Conservation (phyloP, 2,888 invertebrate species). For the Philereme transversata region DNA sequence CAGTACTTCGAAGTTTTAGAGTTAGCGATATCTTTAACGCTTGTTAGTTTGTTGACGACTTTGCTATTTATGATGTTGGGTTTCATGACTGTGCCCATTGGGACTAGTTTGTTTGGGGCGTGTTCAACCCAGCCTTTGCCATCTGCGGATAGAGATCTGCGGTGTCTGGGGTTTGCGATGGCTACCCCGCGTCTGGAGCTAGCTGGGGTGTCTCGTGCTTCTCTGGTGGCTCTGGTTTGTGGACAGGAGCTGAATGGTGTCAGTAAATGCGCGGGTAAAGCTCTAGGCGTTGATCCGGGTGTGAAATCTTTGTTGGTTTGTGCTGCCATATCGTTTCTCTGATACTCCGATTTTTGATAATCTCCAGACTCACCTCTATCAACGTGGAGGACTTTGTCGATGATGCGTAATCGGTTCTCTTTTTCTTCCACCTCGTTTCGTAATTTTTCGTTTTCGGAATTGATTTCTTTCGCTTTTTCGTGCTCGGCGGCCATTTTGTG, state of each 20-base stretch:
- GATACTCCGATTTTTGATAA: conserved; percentile 47
- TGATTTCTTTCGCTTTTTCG: conserved; percentile 89
- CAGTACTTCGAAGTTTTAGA: conserved; percentile 93
- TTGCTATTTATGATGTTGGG: conserved; percentile 92
- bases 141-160: conserved; percentile 92
- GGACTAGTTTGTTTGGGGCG: conserved; percentile 90
- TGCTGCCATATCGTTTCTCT: conserved; percentile 62
- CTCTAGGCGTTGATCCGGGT: conserved; percentile 74
- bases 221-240: conserved; percentile 53
- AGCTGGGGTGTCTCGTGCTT: conserved; percentile 58
- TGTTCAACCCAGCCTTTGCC: conserved; percentile 94
- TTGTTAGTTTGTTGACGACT: conserved; percentile 92
- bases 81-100: conserved; percentile 95
- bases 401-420: conserved; percentile 73
- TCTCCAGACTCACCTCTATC: conserved; percentile 57
- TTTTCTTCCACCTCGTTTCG: conserved; percentile 71
- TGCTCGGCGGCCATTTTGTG: conserved; percentile 88
- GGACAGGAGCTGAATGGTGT: conserved; percentile 69
- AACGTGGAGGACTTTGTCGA: conserved; percentile 65
- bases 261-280: conserved; percentile 71
- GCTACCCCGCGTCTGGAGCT: conserved; percentile 85
- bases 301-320: conserved; percentile 72
- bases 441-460: conserved; percentile 65
- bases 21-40: conserved; percentile 89
- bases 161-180: conserved; percentile 88